Percentiles rank a stretch among this genome's conserved stretches.
phyloP scores from a whole-genome alignment of 2,888 invertebrate genomes.

The Meiosimyza decipiens region DNA sequence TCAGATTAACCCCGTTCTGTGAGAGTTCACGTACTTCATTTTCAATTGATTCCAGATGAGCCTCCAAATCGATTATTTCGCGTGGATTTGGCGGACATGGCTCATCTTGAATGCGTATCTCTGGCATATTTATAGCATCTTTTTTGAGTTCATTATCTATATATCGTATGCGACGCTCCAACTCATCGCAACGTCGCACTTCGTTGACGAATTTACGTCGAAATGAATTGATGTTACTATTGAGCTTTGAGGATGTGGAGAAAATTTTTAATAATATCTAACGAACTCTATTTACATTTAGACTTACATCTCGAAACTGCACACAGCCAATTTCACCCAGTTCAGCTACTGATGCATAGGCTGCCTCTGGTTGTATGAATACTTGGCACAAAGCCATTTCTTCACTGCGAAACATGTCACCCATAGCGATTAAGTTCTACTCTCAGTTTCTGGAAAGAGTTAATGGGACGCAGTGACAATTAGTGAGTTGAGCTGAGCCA shows the following conservation, averaged over 20 bases:
- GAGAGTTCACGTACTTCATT: conserved; percentile 94
- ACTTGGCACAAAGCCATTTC: conserved; percentile 93
- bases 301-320: conserved; percentile 94
- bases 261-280: not conserved
- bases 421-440: conserved; percentile 69
- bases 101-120: conserved; percentile 72
- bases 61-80: conserved; percentile 82
- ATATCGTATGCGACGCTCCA: conserved; percentile 82
- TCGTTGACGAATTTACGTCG: conserved; percentile 88
- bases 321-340: conserved; percentile 93
- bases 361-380: conserved; percentile 95
- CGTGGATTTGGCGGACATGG: conserved; percentile 80
- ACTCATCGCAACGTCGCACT: conserved; percentile 85
- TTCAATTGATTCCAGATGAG: conserved; percentile 95
- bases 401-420: conserved; percentile 88
- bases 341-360: conserved; percentile 93
- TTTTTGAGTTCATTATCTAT: conserved; percentile 83
- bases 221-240: conserved; percentile 81
- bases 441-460: too few relatives aligned
- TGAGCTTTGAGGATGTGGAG: conserved; percentile 70
- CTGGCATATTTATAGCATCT: conserved; percentile 77
- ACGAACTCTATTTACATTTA: not conserved
- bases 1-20: conserved; percentile 90
- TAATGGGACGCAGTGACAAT: too few relatives aligned
- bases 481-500: too few relatives aligned